These are phyloP conservation scores for Lasiurus cinereus DNA, from an alignment of 2,113 vertebrate species.

Conservation along the genomic window DNA sequence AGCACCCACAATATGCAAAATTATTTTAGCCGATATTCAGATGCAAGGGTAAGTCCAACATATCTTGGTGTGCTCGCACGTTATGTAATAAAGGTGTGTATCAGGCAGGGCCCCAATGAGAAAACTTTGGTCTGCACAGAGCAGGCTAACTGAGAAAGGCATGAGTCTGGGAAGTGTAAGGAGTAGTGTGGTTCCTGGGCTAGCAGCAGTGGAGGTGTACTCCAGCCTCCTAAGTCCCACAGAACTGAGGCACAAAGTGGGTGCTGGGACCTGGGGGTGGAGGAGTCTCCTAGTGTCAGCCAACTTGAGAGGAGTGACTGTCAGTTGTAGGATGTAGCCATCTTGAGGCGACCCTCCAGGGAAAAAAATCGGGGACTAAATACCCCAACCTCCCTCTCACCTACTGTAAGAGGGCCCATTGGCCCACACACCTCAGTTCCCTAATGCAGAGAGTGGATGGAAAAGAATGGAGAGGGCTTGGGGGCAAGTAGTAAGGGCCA, in stretches of 20 bases:
- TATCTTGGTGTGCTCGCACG: neutral
- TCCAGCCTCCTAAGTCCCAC: neutral
- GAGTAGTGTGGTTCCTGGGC: neutral
- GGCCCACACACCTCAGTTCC: neutral
- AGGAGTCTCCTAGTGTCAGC: neutral
- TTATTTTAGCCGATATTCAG: neutral
- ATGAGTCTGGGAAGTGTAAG: too few relatives aligned
- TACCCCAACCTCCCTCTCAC: neutral
- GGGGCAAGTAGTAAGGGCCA: too few relatives aligned
- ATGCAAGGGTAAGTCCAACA: neutral
- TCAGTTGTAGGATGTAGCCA: neutral
- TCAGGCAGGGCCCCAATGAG: neutral
- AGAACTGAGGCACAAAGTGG: neutral
- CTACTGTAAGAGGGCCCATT: fast-evolving
- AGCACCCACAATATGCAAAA: neutral
- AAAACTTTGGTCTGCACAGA: neutral
- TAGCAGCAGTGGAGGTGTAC: too few relatives aligned
- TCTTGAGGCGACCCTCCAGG: neutral
- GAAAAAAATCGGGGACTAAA: neutral
- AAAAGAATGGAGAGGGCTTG: too few relatives aligned
- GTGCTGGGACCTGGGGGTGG: neutral
- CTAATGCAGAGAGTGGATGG: too few relatives aligned
- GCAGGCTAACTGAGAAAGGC: neutral
- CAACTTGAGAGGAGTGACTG: neutral
- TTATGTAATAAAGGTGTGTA: neutral